These are phyloP conservation scores for Mastomys coucha DNA, from an alignment of 2,113 vertebrate genomes.

Conservation along the genomic window DNA sequence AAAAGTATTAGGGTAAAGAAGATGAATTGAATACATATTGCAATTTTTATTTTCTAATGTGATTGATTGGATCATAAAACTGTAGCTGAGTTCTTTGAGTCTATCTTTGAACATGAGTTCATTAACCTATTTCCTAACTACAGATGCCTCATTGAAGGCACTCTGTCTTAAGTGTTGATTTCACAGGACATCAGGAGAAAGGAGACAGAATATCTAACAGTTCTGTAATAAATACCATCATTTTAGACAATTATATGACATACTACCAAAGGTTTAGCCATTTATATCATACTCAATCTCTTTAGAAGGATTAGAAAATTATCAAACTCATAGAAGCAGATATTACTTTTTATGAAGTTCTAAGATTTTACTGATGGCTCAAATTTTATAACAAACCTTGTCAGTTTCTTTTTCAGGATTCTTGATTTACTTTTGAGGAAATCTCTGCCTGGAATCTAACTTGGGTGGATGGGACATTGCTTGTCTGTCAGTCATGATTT, in stretches of 20 bases:
- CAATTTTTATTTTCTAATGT: neutral
- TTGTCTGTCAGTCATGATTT: constrained; percentile 29
- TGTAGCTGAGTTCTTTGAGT: neutral
- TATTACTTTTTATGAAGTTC: neutral
- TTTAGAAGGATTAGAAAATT: constrained; percentile 40
- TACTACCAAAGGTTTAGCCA: neutral
- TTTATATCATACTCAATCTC: constrained; percentile 15
- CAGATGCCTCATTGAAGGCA: neutral
- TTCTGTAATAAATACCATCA: neutral
- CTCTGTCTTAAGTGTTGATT: neutral
- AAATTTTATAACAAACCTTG: constrained; percentile 28
- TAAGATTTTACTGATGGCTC: constrained; percentile 37
- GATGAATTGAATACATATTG: neutral
- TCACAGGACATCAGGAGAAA: neutral
- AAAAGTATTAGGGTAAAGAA: neutral
- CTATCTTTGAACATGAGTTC: neutral
- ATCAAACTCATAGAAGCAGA: neutral
- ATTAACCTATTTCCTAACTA: neutral
- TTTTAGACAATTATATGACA: neutral
- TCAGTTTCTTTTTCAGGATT: neutral
- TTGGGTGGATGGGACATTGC: neutral
- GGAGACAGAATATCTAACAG: neutral
- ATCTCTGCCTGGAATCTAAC: neutral
- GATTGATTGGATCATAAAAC: neutral
- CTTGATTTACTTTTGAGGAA: neutral